A percentile compares a stretch with the other conserved stretches of the same genome.
Evolutionary conservation across 2,888 invertebrate genomes (phyloP).

Genomic region (Callinectes sapidus): DNA sequence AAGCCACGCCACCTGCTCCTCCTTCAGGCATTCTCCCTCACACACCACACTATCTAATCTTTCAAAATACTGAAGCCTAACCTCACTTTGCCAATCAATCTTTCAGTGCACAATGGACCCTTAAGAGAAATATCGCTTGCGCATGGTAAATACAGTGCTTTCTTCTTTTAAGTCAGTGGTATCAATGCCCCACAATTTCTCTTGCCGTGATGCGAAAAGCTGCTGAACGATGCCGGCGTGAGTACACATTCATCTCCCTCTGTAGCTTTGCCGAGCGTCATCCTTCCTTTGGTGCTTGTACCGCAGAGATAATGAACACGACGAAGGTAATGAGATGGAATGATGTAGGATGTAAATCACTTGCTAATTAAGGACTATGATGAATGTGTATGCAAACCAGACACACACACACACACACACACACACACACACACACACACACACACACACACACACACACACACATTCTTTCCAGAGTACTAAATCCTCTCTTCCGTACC

Average conservation of each 20-base stretch:
- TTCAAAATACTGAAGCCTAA: not conserved
- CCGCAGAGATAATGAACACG: not conserved
- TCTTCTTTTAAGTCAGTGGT: not conserved
- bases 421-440: constrained; percentile 25
- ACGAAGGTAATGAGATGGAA: constrained; percentile 16
- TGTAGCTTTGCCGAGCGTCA: not conserved
- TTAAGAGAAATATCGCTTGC: not conserved
- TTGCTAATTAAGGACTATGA: not conserved
- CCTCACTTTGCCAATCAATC: not conserved
- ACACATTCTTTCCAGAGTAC: not conserved
- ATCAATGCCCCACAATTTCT: not conserved
- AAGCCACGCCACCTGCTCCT: not conserved
- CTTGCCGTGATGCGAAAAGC: not conserved
- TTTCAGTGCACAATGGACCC: not conserved
- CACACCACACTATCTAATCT: no score
- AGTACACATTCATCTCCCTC: no score
- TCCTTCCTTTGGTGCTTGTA: not conserved
- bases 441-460: not conserved
- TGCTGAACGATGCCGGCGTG: not conserved
- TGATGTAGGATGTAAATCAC: constrained; percentile 12
- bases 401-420: constrained; percentile 38
- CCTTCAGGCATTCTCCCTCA: not conserved
- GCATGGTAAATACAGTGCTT: not conserved
- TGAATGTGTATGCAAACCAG: not conserved
- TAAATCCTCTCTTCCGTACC: not conserved